Percentiles rank a stretch among this genome's conserved stretches.
phyloP scores from a whole-genome alignment of 2,888 invertebrate species.

The Pasiphila rectangulata region DNA sequence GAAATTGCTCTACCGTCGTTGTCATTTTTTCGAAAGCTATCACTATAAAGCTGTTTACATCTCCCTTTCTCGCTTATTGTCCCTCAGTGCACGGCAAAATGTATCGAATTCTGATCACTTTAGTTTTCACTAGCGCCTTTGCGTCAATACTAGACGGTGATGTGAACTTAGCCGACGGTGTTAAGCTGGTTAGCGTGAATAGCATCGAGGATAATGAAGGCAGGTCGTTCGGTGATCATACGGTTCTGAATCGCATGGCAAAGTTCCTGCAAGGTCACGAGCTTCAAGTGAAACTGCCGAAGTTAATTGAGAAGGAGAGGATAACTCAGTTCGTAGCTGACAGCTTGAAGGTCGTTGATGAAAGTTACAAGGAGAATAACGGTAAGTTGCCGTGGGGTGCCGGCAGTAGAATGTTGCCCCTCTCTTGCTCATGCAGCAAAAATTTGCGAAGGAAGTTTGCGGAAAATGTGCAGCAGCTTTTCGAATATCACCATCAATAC shows the following conservation, averaged over 20 bases:
- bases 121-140: constrained; percentile 43
- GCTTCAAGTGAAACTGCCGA: constrained; percentile 85
- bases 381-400: constrained; percentile 53
- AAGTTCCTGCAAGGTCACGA: constrained; percentile 87
- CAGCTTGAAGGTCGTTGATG: constrained; percentile 74
- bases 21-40: constrained; percentile 75
- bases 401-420: too few relatives aligned
- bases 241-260: constrained; percentile 80
- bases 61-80: constrained; percentile 69
- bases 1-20: constrained; percentile 55
- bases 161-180: constrained; percentile 82
- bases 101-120: constrained; percentile 51
- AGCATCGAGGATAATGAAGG: constrained; percentile 72
- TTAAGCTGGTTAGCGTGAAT: constrained; percentile 82
- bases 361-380: constrained; percentile 65
- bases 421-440: too few relatives aligned
- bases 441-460: too few relatives aligned
- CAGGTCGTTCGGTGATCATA: constrained; percentile 73
- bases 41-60: constrained; percentile 63
- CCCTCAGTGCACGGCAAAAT: constrained; percentile 53
- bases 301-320: constrained; percentile 84
- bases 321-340: constrained; percentile 81
- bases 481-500: too few relatives aligned
- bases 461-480: too few relatives aligned
- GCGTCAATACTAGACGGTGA: constrained; percentile 72